Evolutionary conservation across 2,797 vertebrate genomes (phyloP).

Genomic region (Microtus obscurus): DNA sequence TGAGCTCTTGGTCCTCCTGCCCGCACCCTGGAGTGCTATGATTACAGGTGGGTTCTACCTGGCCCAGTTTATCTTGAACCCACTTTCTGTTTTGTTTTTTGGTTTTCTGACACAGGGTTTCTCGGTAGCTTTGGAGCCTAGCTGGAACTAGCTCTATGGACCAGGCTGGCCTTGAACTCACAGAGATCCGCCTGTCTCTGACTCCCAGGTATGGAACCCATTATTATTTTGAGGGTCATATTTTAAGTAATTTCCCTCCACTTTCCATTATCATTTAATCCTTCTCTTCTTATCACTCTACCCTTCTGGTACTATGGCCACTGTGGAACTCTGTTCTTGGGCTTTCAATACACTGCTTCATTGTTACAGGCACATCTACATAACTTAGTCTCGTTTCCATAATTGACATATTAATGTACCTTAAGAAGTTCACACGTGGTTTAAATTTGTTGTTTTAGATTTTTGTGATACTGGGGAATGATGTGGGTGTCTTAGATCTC

Average conservation of each 20-base stretch:
- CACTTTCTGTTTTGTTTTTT: neutral
- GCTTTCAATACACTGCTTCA: constrained; percentile 4
- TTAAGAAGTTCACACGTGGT: constrained; percentile 15
- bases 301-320: neutral
- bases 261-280: neutral
- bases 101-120: too few relatives aligned
- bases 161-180: too few relatives aligned
- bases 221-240: neutral
- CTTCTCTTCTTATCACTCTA: too few relatives aligned
- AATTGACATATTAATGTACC: neutral
- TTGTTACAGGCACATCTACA: neutral
- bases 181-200: too few relatives aligned
- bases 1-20: too few relatives aligned
- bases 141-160: too few relatives aligned
- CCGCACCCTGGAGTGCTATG: neutral
- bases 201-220: too few relatives aligned
- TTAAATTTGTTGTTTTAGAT: neutral
- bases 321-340: neutral
- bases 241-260: neutral
- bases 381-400: neutral
- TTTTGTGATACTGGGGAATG: neutral
- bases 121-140: too few relatives aligned
- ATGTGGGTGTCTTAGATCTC: too few relatives aligned
- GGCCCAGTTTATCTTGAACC: neutral
- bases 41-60: neutral